These are phyloP conservation scores for Euthynnus affinis DNA, from an alignment of 2,797 vertebrate genomes.

Conservation along the genomic window DNA sequence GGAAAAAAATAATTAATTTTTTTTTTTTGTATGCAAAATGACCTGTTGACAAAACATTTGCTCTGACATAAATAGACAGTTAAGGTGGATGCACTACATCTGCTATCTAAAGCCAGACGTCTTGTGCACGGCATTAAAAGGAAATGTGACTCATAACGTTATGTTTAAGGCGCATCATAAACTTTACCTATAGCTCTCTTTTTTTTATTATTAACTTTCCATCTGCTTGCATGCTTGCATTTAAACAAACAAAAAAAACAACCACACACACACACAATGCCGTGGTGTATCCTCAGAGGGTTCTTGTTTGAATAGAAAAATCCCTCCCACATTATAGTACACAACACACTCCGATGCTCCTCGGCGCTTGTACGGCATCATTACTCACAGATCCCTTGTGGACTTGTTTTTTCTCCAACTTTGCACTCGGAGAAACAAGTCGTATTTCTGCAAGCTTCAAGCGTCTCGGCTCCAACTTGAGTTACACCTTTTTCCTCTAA, in stretches of 20 bases:
- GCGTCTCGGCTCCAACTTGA: slow-evolving; percentile 14
- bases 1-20: not conserved
- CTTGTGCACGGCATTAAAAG: not conserved
- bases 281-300: slow-evolving; percentile 15
- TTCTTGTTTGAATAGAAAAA: slow-evolving; percentile 44
- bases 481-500: slow-evolving; percentile 24
- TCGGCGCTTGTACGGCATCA: slow-evolving; percentile 12
- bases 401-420: slow-evolving; percentile 15
- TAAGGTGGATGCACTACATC: not conserved
- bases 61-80: too few relatives aligned
- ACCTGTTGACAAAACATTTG: not conserved
- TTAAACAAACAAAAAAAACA: too few relatives aligned
- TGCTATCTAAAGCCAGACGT: not conserved
- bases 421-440: slow-evolving; percentile 28
- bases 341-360: slow-evolving; percentile 19
- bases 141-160: slow-evolving; percentile 14
- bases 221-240: slow-evolving; percentile 9
- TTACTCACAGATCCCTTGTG: slow-evolving; percentile 53
- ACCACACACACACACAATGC: slow-evolving; percentile 7
- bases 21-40: not conserved
- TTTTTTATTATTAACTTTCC: slow-evolving; percentile 19
- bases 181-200: not conserved
- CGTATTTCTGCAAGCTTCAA: slow-evolving; percentile 37
- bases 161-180: not conserved
- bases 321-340: slow-evolving; percentile 46